These are phyloP conservation scores for Hybognathus amarus DNA, from an alignment of 2,797 vertebrate genomes.

Conservation along the genomic window DNA sequence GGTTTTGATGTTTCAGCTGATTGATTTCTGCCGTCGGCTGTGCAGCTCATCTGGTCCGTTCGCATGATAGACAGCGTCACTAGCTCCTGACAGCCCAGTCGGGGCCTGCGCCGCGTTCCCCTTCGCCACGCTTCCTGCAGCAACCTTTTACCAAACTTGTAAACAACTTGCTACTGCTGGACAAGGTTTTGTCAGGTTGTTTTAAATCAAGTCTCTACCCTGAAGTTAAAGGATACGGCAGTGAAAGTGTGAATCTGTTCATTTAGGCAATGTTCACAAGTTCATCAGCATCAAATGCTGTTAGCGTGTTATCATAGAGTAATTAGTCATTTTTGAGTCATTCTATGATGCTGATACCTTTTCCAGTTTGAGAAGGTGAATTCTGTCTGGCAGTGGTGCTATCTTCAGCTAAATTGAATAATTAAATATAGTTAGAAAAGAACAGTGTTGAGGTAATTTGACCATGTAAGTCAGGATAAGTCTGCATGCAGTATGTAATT, in stretches of 20 bases:
- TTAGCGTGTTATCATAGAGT: background rate
- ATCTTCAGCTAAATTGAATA: background rate
- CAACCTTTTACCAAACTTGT: conserved; percentile 11
- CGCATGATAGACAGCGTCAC: conserved; percentile 34
- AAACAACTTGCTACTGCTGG: conserved; percentile 40
- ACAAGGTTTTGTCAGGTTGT: conserved; percentile 40
- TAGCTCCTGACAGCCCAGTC: background rate
- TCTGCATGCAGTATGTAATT: background rate
- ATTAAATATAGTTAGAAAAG: background rate
- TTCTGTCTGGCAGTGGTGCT: background rate
- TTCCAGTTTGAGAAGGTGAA: background rate
- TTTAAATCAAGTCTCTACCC: conserved; percentile 42
- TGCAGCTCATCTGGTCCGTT: conserved; percentile 21
- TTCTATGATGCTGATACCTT: background rate
- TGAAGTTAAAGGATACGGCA: background rate
- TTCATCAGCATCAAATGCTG: conserved; percentile 23
- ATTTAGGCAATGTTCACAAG: background rate
- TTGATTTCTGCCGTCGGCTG: conserved; percentile 29
- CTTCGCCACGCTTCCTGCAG: background rate
- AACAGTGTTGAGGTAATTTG: background rate
- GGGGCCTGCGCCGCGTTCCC: background rate
- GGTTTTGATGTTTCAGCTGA: conserved; percentile 46
- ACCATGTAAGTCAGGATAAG: background rate
- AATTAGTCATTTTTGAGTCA: background rate
- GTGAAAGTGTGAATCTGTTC: conserved; percentile 27